Evolutionary conservation across 2,888 invertebrate genomes (phyloP), one percentile per base, ranked within the genome.

Genomic region (Papilio protenor): DNA sequence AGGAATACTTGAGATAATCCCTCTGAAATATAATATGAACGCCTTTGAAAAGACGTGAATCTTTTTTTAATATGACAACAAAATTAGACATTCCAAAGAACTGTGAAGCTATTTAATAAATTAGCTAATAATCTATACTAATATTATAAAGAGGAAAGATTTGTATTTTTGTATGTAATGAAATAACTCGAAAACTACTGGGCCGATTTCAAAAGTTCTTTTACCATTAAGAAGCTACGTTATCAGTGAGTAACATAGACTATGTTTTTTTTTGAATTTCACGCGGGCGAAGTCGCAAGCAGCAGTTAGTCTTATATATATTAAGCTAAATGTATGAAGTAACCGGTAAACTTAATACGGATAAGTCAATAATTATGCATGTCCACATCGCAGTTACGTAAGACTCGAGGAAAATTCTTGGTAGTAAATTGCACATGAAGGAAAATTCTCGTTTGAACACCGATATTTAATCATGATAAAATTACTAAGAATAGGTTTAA

Each of bases 381-480:
- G 89, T 89, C 84, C 85, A 89, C 89, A 89, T 86, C 85, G 79
- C n/a, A 78, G 71, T 90, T 87, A 85, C 89, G 88, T 87, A 87
- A 88, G 82, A 79, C 14, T 79, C 64, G 59, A 79, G 81, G 84
- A 88, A 87, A 89, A 87, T 83, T 83, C 80, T 79, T 66, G 75
- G 77, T 76, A 79, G 45, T 21, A 69, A 69, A 80, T 81, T 81
- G 81, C 79, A 81, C 74, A 80, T 75, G 72, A 79, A 78, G 47
- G 73, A 49, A 69, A 77, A 77, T 27, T 33, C 57, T 74, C 33
- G 49, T 14, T 64, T 57, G 59, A 77, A n/a, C 4, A 64, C 66
- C 11, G 40, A 66, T 45, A 33, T 40, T 69, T 69, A 45, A 45
- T 21, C 45, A 40, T 21, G 11, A 40, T n/a, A 40, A 66, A 66